phyloP scores from a whole-genome alignment of 2,888 invertebrate genomes.

The Aleiodes testaceus region DNA sequence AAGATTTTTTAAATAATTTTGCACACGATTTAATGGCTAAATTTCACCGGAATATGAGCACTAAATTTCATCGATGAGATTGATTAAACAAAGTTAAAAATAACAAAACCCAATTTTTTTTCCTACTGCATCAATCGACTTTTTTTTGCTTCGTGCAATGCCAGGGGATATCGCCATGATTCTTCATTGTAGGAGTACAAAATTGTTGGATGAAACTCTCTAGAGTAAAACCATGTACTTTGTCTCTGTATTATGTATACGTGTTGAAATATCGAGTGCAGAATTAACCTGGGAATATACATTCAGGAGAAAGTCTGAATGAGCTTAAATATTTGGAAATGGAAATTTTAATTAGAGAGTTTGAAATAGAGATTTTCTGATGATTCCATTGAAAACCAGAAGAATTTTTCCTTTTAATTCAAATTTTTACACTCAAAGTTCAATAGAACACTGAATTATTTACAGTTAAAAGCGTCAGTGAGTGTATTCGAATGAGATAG shows the following conservation, averaged over 20 bases:
- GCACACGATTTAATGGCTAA: constrained; percentile 4
- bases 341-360: too few species aligned
- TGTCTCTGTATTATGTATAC: background rate
- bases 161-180: constrained; percentile 2
- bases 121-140: background rate
- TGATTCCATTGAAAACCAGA: too few species aligned
- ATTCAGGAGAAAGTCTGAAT: background rate
- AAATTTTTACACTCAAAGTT: too few species aligned
- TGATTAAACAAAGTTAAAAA: constrained; percentile 7
- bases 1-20: background rate
- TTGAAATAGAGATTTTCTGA: too few species aligned
- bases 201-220: constrained; percentile 20
- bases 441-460: background rate
- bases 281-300: constrained; percentile 18
- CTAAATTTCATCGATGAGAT: constrained; percentile 14
- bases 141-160: background rate
- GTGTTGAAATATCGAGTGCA: constrained; percentile 22
- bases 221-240: background rate
- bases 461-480: background rate
- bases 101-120: background rate
- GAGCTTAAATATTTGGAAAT: constrained; percentile 12
- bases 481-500: constrained; percentile 39
- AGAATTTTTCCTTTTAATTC: too few species aligned
- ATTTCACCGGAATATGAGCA: background rate
- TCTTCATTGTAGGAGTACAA: constrained; percentile 15